phyloP scores from a whole-genome alignment of 1,140 invertebrate genomes.

The Ditylenchus dipsaci region DNA sequence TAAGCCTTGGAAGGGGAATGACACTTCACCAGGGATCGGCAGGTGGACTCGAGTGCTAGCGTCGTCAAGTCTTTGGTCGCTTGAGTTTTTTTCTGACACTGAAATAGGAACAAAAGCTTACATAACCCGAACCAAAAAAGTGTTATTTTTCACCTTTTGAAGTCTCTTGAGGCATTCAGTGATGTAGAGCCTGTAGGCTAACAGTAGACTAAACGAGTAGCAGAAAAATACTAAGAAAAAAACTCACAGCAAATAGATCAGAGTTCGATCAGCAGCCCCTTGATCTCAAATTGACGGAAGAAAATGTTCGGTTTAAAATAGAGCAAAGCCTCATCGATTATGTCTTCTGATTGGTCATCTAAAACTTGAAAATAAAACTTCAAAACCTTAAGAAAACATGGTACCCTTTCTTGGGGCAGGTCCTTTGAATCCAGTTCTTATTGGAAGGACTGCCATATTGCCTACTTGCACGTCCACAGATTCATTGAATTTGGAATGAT shows the following conservation, averaged over 20 bases:
- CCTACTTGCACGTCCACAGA: constrained; percentile 68
- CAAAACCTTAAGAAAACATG: background rate
- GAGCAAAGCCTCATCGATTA: constrained; percentile 93
- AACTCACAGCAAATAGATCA: constrained; percentile 76
- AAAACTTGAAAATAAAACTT: constrained; percentile 7
- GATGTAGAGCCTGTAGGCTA: constrained; percentile 77
- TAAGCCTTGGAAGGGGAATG: constrained; percentile 94
- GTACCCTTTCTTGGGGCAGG: constrained; percentile 70
- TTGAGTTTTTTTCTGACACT: constrained; percentile 68
- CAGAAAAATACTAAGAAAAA: no score
- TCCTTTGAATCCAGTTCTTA: constrained; percentile 79
- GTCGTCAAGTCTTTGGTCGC: constrained; percentile 91
- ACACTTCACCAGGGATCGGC: constrained; percentile 89
- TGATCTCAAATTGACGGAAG: constrained; percentile 88
- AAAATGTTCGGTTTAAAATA: constrained; percentile 99
- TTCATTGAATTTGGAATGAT: constrained; percentile 81
- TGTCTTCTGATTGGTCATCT: constrained; percentile 65
- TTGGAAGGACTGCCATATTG: constrained; percentile 83
- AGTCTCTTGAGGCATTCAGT: constrained; percentile 93
- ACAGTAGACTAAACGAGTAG: no score
- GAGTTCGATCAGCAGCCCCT: constrained; percentile 70
- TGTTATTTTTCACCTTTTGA: constrained; percentile 67
- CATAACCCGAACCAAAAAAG: constrained; percentile 8
- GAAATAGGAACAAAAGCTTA: constrained; percentile 11
- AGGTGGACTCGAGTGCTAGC: constrained; percentile 69